A percentile compares a stretch with the other conserved stretches of the same genome.
phyloP scores from a whole-genome alignment of 2,888 invertebrate species.

The Lepetodrilus schrolli region DNA sequence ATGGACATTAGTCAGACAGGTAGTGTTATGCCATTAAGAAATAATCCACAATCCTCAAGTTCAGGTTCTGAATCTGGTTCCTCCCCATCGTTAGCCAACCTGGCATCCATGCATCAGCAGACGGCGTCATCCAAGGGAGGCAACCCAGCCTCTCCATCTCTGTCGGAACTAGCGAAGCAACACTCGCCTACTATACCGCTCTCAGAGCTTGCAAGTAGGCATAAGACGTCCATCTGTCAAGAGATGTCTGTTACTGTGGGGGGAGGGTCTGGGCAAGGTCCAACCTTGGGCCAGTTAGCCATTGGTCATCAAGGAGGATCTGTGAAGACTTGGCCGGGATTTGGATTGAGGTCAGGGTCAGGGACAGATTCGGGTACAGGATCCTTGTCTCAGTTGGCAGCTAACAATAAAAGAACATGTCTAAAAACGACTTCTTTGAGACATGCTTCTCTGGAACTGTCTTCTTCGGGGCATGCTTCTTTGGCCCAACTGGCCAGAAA shows the following conservation, averaged over 20 bases:
- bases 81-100: conserved; percentile 29
- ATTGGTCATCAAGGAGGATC: too few species aligned
- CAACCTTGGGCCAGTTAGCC: too few species aligned
- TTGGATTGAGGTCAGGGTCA: too few species aligned
- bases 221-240: too few species aligned
- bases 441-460: too few species aligned
- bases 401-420: background rate
- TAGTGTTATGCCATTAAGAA: background rate
- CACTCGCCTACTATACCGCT: conserved; percentile 18
- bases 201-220: conserved; percentile 23
- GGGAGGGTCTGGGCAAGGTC: too few species aligned
- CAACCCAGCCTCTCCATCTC: conserved; percentile 20
- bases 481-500: conserved; percentile 40
- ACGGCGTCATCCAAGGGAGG: background rate
- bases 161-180: conserved; percentile 32
- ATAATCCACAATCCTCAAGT: background rate
- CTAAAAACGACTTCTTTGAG: background rate
- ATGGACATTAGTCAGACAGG: background rate
- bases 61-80: background rate
- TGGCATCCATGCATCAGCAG: conserved; percentile 22
- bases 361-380: background rate
- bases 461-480: too few species aligned
- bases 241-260: too few species aligned
- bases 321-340: too few species aligned
- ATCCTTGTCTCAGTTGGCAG: background rate